Evolutionary conservation across 2,113 vertebrate species (phyloP).

Genomic region (Pangasianodon hypophthalmus): DNA sequence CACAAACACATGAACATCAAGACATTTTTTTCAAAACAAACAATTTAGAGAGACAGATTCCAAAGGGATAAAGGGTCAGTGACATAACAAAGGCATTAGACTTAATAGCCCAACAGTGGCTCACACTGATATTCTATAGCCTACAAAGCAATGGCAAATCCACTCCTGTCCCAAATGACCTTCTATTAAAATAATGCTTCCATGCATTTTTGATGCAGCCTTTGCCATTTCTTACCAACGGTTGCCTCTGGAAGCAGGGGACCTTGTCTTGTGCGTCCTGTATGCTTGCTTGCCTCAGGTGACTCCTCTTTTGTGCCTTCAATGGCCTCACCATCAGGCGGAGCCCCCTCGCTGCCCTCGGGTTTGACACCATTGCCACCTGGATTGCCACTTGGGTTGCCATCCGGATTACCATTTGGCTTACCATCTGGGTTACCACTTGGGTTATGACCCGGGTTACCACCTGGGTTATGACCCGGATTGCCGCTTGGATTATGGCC

Average conservation of each 20-base stretch:
- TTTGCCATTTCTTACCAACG: slow-evolving; percentile 69
- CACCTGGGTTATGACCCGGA: neutral
- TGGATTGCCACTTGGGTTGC: slow-evolving; percentile 6
- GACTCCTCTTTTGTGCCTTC: slow-evolving; percentile 54
- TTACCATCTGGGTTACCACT: neutral
- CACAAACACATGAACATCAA: slow-evolving; percentile 16
- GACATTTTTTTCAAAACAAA: slow-evolving; percentile 5
- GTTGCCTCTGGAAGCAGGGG: slow-evolving; percentile 64
- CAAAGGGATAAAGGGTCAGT: neutral
- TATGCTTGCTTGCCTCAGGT: slow-evolving; percentile 55
- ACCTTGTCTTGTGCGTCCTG: slow-evolving; percentile 61
- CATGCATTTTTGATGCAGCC: slow-evolving; percentile 65
- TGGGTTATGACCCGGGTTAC: neutral
- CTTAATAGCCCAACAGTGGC: slow-evolving; percentile 35
- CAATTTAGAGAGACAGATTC: neutral
- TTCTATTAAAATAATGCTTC: slow-evolving; percentile 54
- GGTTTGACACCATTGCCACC: neutral
- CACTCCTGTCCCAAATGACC: slow-evolving; percentile 58
- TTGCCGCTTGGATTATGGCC: slow-evolving; percentile 18
- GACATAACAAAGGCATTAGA: slow-evolving; percentile 35
- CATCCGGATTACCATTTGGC: neutral
- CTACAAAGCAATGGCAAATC: slow-evolving; percentile 54
- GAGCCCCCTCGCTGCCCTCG: neutral
- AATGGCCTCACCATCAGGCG: neutral
- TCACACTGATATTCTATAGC: slow-evolving; percentile 43